A percentile compares a stretch with the other conserved stretches of the same genome.
phyloP scores from a whole-genome alignment of 1,140 invertebrate species.

The Macrobrachium nipponense region DNA sequence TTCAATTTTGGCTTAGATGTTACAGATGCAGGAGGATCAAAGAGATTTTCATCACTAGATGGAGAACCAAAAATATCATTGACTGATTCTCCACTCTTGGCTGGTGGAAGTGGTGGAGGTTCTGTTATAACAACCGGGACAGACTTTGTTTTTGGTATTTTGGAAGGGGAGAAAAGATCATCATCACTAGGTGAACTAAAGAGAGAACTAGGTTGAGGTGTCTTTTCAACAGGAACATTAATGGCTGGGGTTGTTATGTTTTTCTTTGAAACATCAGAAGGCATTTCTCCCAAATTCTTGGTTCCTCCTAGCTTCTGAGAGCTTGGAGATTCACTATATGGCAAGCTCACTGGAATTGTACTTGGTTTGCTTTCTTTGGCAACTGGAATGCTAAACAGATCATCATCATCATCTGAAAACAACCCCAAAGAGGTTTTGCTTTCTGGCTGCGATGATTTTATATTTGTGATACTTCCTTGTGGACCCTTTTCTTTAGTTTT shows the following conservation, averaged over 20 bases:
- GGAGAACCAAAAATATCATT: slow-evolving; percentile 5
- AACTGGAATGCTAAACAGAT: slow-evolving; percentile 43
- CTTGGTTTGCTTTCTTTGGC: slow-evolving; percentile 5
- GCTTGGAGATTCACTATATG: too few species aligned
- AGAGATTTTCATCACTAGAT: slow-evolving; percentile 3
- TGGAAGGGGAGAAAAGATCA: slow-evolving; percentile 27
- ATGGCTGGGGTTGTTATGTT: slow-evolving; percentile 16
- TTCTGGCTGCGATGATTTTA: neutral
- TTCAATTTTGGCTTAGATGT: neutral
- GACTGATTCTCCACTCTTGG: neutral
- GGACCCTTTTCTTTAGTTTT: neutral
- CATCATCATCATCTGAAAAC: slow-evolving; percentile 60
- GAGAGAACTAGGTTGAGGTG: slow-evolving; percentile 13
- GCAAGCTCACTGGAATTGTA: neutral
- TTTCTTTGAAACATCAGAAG: neutral
- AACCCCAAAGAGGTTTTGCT: neutral
- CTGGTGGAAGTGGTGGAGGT: slow-evolving; percentile 45
- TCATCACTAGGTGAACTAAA: slow-evolving; percentile 57
- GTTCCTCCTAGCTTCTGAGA: neutral
- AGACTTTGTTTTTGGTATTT: neutral
- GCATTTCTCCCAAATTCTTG: neutral
- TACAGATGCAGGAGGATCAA: neutral
- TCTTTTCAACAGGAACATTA: slow-evolving; percentile 20
- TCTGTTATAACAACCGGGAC: slow-evolving; percentile 17
- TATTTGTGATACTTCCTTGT: neutral